A percentile compares a stretch with the other conserved stretches of the same genome.
Conservation (phyloP, 2,113 vertebrate genomes). For the Bostrychus sinensis region DNA sequence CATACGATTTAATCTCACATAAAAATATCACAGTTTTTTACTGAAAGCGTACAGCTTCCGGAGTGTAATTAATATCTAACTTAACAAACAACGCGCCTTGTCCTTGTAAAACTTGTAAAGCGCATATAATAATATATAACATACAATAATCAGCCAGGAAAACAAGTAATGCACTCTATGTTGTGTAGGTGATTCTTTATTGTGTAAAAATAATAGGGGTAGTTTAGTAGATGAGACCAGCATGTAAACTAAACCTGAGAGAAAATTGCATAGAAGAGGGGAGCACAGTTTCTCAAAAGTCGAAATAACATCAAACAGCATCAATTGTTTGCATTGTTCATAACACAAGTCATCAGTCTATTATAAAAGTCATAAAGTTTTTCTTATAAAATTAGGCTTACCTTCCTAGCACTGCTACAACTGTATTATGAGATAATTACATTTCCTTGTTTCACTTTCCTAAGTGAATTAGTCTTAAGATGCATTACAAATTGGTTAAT, state of each 20-base stretch:
- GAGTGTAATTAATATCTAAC: not conserved
- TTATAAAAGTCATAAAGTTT: not conserved
- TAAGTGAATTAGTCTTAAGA: not conserved
- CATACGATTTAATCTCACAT: not conserved
- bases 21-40: slow-evolving; percentile 1
- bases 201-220: not conserved
- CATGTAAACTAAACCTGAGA: slow-evolving; percentile 25
- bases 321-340: no score
- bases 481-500: not conserved
- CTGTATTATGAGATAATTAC: not conserved
- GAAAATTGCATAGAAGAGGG: slow-evolving; percentile 19
- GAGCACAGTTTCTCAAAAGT: no score
- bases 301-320: not conserved
- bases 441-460: not conserved
- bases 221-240: not conserved
- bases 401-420: not conserved
- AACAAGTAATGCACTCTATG: not conserved
- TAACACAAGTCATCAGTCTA: no score
- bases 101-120: no score
- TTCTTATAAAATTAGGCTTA: not conserved
- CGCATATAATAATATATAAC: not conserved
- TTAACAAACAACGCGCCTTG: not conserved
- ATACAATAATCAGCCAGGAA: no score
- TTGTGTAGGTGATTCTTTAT: not conserved
- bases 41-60: slow-evolving; percentile 15